These are phyloP conservation scores for Athene cunicularia DNA, from an alignment of 2,113 vertebrate species.

Conservation along the genomic window DNA sequence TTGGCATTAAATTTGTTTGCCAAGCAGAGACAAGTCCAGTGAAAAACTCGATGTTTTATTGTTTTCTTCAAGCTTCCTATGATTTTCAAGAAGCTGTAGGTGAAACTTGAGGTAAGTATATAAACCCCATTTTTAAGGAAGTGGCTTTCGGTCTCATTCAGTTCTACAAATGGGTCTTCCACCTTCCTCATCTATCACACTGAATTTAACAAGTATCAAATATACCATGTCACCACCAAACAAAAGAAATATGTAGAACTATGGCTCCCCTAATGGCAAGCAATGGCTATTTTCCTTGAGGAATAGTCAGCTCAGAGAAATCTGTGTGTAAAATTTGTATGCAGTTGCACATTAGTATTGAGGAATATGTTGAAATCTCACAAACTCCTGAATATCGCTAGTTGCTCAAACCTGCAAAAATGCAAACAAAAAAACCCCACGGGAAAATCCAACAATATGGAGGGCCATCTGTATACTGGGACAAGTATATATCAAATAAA, in stretches of 20 bases:
- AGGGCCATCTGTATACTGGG: not conserved
- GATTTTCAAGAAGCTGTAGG: not conserved
- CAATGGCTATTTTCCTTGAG: not conserved
- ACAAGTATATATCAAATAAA: not conserved
- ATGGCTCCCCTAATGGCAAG: not conserved
- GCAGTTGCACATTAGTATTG: not conserved
- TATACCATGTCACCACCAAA: not conserved
- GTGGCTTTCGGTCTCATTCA: not conserved
- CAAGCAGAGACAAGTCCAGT: not conserved
- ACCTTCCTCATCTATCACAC: not conserved
- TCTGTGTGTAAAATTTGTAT: not conserved
- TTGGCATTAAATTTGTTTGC: not conserved
- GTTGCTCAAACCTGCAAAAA: not conserved
- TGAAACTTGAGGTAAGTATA: not conserved
- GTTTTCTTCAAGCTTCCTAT: not conserved
- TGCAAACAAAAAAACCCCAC: not conserved
- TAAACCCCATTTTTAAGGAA: not conserved
- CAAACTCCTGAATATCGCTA: not conserved
- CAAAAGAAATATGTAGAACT: not conserved
- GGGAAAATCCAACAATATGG: not conserved
- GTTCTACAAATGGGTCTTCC: not conserved
- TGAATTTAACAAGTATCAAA: not conserved
- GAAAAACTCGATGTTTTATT: not conserved
- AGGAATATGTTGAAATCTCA: not conserved
- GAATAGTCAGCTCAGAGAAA: not conserved